Conservation (phyloP, 2,888 invertebrate species). For the Calameuta idolon region DNA sequence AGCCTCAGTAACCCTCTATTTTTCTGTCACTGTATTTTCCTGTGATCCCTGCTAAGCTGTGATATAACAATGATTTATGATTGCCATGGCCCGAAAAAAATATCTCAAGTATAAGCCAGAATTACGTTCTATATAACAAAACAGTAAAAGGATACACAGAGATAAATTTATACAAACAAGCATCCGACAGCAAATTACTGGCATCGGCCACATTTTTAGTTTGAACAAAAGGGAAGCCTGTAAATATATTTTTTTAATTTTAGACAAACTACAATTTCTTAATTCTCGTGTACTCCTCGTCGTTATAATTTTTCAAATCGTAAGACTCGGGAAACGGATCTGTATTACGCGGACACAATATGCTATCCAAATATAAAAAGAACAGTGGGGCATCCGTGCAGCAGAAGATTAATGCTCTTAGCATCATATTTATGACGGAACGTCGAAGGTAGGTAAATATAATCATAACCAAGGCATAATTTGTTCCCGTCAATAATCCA, state of each 20-base stretch:
- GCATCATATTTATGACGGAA: neutral
- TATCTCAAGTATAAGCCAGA: neutral
- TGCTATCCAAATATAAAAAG: neutral
- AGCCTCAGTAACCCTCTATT: neutral
- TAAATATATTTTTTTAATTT: neutral
- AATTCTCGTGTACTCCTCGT: too few species aligned
- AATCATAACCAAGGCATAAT: neutral
- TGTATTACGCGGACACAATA: neutral
- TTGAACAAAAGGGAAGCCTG: neutral
- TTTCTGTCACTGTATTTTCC: neutral
- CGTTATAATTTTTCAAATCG: too few species aligned
- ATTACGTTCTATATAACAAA: neutral
- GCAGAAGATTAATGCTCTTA: neutral
- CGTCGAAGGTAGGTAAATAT: slow-evolving; percentile 1
- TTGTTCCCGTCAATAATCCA: slow-evolving; percentile 66
- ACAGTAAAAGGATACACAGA: neutral
- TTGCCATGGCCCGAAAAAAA: neutral
- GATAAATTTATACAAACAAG: neutral
- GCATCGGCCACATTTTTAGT: neutral
- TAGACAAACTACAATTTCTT: neutral
- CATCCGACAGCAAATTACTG: neutral
- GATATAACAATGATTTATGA: neutral
- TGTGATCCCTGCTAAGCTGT: neutral
- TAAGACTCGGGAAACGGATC: neutral
- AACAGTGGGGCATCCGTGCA: neutral